Conservation (phyloP, 2,113 vertebrate species). For the Scomber scombrus region DNA sequence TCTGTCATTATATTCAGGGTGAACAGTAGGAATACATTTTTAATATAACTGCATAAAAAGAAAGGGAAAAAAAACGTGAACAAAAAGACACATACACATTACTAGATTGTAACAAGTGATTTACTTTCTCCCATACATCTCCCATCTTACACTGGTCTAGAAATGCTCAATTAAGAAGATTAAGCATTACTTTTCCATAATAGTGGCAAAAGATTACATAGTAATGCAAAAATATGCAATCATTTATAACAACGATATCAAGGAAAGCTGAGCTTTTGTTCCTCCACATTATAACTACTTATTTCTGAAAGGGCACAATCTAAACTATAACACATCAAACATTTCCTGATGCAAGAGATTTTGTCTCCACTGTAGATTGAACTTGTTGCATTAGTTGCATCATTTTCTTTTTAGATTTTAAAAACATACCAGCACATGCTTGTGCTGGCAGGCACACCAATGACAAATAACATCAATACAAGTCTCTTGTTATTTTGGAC, state of each 20-base stretch:
- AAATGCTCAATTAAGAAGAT: too few species aligned
- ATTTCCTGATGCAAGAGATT: slow-evolving; percentile 11
- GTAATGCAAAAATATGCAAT: neutral
- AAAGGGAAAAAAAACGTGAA: too few species aligned
- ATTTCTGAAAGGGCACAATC: neutral
- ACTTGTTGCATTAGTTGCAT: slow-evolving; percentile 19
- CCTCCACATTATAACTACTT: neutral
- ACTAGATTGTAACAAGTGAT: too few species aligned
- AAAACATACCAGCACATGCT: neutral
- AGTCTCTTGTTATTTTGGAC: slow-evolving; percentile 31
- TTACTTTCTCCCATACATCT: too few species aligned
- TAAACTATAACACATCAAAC: neutral
- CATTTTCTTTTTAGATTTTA: slow-evolving; percentile 15
- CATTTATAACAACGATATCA: neutral
- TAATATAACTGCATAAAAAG: neutral
- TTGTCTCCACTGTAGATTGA: neutral
- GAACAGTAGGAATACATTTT: neutral
- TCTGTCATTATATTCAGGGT: too few species aligned
- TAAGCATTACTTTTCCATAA: neutral
- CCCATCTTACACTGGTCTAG: too few species aligned
- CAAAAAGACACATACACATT: too few species aligned
- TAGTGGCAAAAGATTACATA: neutral
- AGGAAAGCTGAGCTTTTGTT: neutral
- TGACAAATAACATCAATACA: slow-evolving; percentile 3
- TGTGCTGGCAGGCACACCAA: neutral